Base-by-base conservation (phyloP, 64 coral and sea anemone genomes). In the Montipora cactus region DNA sequence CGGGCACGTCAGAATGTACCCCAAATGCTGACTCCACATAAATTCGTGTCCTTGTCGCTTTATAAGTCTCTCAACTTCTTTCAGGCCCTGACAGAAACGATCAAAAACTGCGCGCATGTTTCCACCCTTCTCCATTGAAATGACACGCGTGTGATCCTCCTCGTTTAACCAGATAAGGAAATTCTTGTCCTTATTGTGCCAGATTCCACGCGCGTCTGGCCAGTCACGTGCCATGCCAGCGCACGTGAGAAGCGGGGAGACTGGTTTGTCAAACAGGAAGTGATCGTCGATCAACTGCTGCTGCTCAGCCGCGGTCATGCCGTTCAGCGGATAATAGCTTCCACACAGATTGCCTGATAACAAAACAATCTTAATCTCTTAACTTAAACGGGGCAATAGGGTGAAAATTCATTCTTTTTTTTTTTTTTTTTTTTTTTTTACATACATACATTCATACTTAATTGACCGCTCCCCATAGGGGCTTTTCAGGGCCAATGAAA, bases 211-310 rank as follows among this genome's bases (percentile, higher is more conserved):
- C 74, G 98, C 98, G 66, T 99, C 98, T 22, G 98, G 98, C 98
- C 98, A 99, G 68, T 99, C 98, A 73, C 98, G 98, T 74, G 98
- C 98, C 98, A 99, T 99, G 5, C 98, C 98, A 9, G 98, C 98
- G 80, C 98, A 99, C 71, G 98, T 99, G 47, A 99, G 90, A 44
- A 99, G 95, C 37, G 98, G 98, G 37, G 98, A 99, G 7, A 99
- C 98, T 20, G 98, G 98, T 68, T 99, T 99, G 87, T 99, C 98
- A 71, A 99, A 99, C 82, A 99, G 74, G 76, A 99, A 99, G 86
- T 99, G 98, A 76, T 99, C 98, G 74, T 92, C 90, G 50, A 99
- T 99, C 2, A 99, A 71, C 5, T 96, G 98, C 62, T 99, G 87
- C 87, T 99, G 98, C 21, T 99, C 95, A 11, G 92, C 91, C 45